Evolutionary conservation across 2,888 invertebrate genomes (phyloP), one percentile per base, ranked within the genome.

Genomic region (Rhorus exstirpatorius): DNA sequence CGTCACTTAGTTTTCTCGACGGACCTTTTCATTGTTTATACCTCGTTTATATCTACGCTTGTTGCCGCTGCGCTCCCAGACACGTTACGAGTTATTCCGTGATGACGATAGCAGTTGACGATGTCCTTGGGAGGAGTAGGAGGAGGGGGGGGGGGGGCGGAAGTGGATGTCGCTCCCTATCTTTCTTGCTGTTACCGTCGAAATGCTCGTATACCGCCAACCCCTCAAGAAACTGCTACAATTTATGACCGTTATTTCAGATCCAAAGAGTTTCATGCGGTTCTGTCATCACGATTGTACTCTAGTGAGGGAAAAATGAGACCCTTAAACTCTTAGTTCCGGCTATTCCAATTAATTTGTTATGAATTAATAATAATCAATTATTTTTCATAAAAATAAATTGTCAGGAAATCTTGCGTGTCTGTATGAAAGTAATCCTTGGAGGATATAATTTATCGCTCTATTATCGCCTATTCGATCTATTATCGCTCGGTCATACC

Each of bases 1-100:
- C 46, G 49, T 74, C 51, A 67, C 77, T 81, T 61, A 77, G 75
- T 72, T 68, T 55, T 31, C 71, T 61, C 65, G 55, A 80, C 70
- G 70, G 26, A 63, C 70, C 75, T 75, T 71, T 75, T 75, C 41
- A 70, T 70, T 67, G 41, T 26, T 70, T 19, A 55, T 55, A 44
- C 41, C 41, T 3, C 17, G 17, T 38, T 17, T 1, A 35, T 21
- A 24, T 24, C 19, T 21, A 21, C 17, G 8, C 35, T 12, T 35
- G 68, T 17, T 46, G 46, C 26, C 44, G 19, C 8, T 19, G 21
- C 0, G 12, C 53, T 26, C n/a, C 53, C n/a, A 41, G 17, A 41
- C 14, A 26, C 58, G 44, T 31, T 35, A 12, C 60, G 4, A 26
- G 60, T 46, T 41, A 53, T 70, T 68, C 41, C 44, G n/a, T n/a